Evolutionary conservation across 2,113 vertebrate species (phyloP), one percentile per base, ranked within the genome.

Genomic region (Ornithorhynchus anatinus): DNA sequence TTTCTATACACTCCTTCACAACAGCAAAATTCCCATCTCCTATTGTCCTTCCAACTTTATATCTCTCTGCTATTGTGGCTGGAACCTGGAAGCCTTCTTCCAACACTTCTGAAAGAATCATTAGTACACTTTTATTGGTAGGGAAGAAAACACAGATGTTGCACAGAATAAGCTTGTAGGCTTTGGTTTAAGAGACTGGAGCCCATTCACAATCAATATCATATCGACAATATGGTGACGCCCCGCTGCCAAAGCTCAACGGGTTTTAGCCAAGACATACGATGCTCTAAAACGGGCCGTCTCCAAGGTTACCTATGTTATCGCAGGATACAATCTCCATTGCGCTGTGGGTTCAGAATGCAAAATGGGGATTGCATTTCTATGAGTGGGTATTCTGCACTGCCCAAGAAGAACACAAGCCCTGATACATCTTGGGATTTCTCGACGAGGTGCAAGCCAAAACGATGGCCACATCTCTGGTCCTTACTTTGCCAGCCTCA

Each of bases 1-100:
- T 96, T 93, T 99, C 98, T 84, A 99, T 93, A 90, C 98, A 99
- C 83, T 99, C 97, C 67, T 97, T 94, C 60, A 99, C 97, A 82
- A 99, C 95, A 23, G 98, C 98, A 80, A 99, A 99, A 91, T 98
- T 98, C 52, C 98, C 98, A 1, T 99, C 96, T 43, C 97, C 98
- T 88, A 99, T 94, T 84, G 94, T 97, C 63, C 95, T 92, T 54
- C 98, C 98, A 69, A 99, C 97, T 91, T 96, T 99, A 91, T 99
- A 99, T 71, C 97, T 88, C 65, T 99, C 97, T 31, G 95, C 92
- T 82, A 99, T 98, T 25, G 97, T 95, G 36, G 91, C 90, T 71
- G 98, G 98, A 73, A 98, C 94, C 82, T 95, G 91, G 85, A 94
- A 91, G 67, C 84, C 90, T 84, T 98, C 98, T 37, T 99, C 96